Conservation (phyloP, 2,888 invertebrate genomes). For the Tetranychus truncatus region DNA sequence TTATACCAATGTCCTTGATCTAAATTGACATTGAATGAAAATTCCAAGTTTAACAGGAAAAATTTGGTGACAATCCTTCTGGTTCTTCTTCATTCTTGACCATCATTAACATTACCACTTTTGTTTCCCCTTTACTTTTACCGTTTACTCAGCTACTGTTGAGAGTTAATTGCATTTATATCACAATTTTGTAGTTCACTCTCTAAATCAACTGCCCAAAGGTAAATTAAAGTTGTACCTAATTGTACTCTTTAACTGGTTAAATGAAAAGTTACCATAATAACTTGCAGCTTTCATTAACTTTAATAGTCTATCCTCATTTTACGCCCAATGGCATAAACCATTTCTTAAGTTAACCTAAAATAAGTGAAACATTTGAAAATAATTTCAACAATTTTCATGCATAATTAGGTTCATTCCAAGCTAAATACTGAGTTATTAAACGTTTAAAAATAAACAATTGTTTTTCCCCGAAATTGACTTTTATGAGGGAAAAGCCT, state of each 20-base stretch:
- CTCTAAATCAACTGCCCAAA: background rate
- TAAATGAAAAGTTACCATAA: background rate
- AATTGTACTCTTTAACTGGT: background rate
- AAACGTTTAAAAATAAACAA: too few relatives aligned
- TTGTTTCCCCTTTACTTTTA: too few relatives aligned
- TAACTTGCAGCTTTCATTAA: background rate
- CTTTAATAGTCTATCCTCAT: background rate
- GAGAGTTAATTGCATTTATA: background rate
- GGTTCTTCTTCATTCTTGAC: background rate
- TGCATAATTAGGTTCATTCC: too few relatives aligned
- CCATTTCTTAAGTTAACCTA: background rate
- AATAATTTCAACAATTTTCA: background rate
- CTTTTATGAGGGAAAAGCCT: too few relatives aligned
- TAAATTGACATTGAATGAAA: background rate
- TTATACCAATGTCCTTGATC: background rate
- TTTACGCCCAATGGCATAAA: background rate
- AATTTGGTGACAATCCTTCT: background rate
- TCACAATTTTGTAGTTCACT: background rate
- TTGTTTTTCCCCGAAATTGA: too few relatives aligned
- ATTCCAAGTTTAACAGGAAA: background rate
- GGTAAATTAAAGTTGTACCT: background rate
- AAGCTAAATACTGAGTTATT: too few relatives aligned
- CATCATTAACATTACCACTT: too few relatives aligned
- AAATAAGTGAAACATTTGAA: background rate
- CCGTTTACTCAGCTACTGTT: too few relatives aligned